Base-by-base conservation (phyloP, 1,140 invertebrate genomes). In the Phthorimaea operculella region DNA sequence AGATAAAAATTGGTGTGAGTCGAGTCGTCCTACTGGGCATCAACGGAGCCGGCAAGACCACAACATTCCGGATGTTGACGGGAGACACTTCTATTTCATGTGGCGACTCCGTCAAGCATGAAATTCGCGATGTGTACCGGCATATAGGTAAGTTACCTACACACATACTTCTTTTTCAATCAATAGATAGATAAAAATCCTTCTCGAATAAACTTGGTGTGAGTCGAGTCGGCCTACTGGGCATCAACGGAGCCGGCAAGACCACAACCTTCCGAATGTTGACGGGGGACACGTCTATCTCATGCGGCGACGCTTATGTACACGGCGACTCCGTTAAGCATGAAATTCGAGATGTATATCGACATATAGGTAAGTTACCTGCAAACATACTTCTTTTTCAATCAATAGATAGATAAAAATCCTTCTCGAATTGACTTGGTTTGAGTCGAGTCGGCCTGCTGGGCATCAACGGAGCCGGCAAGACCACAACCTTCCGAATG, bases 261-360 rank as follows among this genome's bases (percentile, higher is more conserved):
- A 96, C 95, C 1, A 93, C 93, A 4, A 95, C 93, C 0, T 97
- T 97, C 72, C 92, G 93, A 76, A 96, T 96, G 93, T 79, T 96
- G 55, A 97, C 95, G 1, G 96, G 96, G n/a, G 93, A 94, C 79
- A 87, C 91, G 56, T 76, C 65, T 14, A 85, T 90, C 12, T 76
- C 74, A 33, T 65, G 51, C 47, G 88, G 88, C n/a, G n/a, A n/a
- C n/a, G n/a, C n/a, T n/a, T n/a, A n/a, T n/a, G n/a, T n/a, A n/a
- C n/a, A n/a, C n/a, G n/a, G n/a, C n/a, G 68, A 82, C 50, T 88
- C 82, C 51, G 64, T 90, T 48, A 86, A 87, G 57, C 78, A 68
- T 5, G 68, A 88, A 10, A 72, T 90, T 59, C 87, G 86, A 49
- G 65, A 86, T 18, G 88, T 90, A 3, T 87, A 90, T 72, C 86